Conservation (phyloP, 1,140 invertebrate genomes). For the Drosophila yakuba region DNA sequence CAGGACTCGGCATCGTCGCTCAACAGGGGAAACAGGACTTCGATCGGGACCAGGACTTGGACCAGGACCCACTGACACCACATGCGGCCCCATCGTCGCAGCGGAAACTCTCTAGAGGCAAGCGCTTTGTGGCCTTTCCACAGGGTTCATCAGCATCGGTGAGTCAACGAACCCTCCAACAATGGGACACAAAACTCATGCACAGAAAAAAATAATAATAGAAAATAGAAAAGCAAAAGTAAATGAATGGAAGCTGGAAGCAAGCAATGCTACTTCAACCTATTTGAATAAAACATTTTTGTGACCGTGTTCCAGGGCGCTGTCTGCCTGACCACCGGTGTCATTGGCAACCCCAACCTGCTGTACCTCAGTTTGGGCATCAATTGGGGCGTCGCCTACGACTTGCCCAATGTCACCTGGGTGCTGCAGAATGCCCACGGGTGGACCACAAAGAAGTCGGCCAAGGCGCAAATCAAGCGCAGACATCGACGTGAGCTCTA, state of each 20-base stretch:
- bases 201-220: constrained; percentile 1
- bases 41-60: constrained; percentile 16
- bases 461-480: constrained; percentile 85
- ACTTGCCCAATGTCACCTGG: constrained; percentile 89
- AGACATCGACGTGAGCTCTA: constrained; percentile 89
- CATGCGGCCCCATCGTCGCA: constrained; percentile 58
- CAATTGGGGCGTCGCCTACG: constrained; percentile 91
- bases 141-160: constrained; percentile 84
- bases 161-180: constrained; percentile 57
- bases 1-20: constrained; percentile 17
- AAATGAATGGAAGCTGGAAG: not conserved
- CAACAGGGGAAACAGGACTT: constrained; percentile 3
- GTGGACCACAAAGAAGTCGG: constrained; percentile 61
- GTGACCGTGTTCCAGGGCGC: constrained; percentile 55
- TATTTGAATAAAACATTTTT: not conserved
- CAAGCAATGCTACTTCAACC: too few relatives aligned
- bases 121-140: constrained; percentile 84
- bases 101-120: constrained; percentile 73
- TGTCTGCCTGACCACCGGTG: constrained; percentile 78
- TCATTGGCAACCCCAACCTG: constrained; percentile 77
- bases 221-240: not conserved
- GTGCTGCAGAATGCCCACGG: constrained; percentile 85
- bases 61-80: constrained; percentile 41
- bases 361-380: constrained; percentile 79
- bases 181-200: constrained; percentile 3